A percentile compares a stretch with the other conserved stretches of the same genome.
phyloP scores from a whole-genome alignment of 2,888 invertebrate genomes.

The Shargacucullia verbasci region DNA sequence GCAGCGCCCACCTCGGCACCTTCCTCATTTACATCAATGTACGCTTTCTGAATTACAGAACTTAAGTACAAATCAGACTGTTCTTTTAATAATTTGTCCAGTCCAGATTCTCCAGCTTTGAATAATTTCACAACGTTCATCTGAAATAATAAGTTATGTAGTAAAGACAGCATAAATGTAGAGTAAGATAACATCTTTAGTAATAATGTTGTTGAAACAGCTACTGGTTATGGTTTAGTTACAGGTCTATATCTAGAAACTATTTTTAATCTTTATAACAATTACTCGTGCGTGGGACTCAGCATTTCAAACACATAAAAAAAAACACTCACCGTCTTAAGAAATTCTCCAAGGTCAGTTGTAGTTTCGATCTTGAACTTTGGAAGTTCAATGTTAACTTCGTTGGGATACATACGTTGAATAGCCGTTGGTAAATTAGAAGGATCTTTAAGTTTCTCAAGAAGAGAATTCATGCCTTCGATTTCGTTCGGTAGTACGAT shows the following conservation, averaged over 20 bases:
- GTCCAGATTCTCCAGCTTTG: slow-evolving; percentile 82
- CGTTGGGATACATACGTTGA: slow-evolving; percentile 72
- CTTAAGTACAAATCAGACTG: slow-evolving; percentile 87
- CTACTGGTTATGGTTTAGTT: too few relatives aligned
- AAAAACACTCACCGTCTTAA: slow-evolving; percentile 87
- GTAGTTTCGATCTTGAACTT: slow-evolving; percentile 94
- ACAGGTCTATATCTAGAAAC: too few relatives aligned
- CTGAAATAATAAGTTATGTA: slow-evolving; percentile 52
- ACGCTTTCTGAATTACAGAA: slow-evolving; percentile 94
- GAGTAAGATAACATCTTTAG: too few relatives aligned
- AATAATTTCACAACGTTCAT: slow-evolving; percentile 70
- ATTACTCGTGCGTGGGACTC: too few relatives aligned
- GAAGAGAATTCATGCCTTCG: slow-evolving; percentile 90
- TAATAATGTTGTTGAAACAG: too few relatives aligned
- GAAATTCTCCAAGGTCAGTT: slow-evolving; percentile 89
- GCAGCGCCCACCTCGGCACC: slow-evolving; percentile 96
- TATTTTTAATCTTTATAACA: too few relatives aligned
- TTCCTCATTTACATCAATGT: slow-evolving; percentile 95
- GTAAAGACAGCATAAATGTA: too few relatives aligned
- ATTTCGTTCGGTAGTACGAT: slow-evolving; percentile 92
- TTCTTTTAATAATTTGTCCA: slow-evolving; percentile 90
- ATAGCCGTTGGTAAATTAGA: slow-evolving; percentile 79
- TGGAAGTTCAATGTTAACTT: slow-evolving; percentile 91
- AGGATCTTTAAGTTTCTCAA: slow-evolving; percentile 88
- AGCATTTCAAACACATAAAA: too few relatives aligned